Percentiles rank a stretch among this genome's conserved stretches.
Conservation (phyloP, 2,797 vertebrate genomes). For the Sebastes diaconus region DNA sequence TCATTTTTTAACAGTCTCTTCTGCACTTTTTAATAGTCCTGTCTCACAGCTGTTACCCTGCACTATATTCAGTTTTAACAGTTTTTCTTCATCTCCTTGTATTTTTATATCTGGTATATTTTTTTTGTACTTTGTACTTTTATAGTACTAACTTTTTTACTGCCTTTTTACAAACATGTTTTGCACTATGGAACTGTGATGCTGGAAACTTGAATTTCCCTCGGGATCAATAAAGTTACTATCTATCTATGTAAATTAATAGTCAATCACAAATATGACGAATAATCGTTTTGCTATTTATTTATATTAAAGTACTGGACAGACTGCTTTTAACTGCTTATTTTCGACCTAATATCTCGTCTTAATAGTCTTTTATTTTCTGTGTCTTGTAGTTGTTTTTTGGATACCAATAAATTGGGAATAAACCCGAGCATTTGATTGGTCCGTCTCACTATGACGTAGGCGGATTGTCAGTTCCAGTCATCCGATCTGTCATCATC, state of each 20-base stretch:
- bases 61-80: no score
- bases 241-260: not conserved
- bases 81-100: no score
- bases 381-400: not conserved
- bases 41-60: no score
- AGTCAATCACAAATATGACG: not conserved
- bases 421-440: slow-evolving; percentile 52
- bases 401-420: slow-evolving; percentile 7
- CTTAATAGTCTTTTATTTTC: not conserved
- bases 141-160: no score
- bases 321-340: not conserved
- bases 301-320: not conserved
- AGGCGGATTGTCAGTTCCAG: slow-evolving; percentile 65
- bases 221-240: no score
- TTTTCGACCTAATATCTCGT: not conserved
- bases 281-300: not conserved
- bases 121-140: no score
- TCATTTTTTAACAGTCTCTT: no score
- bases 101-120: no score
- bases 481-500: slow-evolving; percentile 81
- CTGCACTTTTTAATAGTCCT: no score
- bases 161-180: no score
- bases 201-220: no score
- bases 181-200: no score
- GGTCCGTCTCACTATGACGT: slow-evolving; percentile 53